Evolutionary conservation across 2,113 vertebrate genomes (phyloP), one percentile per base, ranked within the genome.

Genomic region (Patagioenas fasciata): DNA sequence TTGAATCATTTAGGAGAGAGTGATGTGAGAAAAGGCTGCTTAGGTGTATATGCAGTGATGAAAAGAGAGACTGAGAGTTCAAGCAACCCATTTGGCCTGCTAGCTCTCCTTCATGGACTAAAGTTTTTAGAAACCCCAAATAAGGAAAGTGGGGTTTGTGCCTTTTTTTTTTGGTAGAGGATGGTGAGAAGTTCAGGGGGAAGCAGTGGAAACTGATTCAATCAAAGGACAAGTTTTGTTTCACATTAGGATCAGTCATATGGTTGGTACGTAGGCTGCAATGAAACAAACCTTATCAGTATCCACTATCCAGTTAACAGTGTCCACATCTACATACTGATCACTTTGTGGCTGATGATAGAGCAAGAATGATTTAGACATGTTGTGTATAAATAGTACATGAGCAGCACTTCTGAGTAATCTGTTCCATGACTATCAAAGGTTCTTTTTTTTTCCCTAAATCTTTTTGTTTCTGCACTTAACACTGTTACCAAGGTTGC

Each of bases 391-490:
- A 74, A 66, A 50, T 25, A 36, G 28, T 47, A 67, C 89, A 60
- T 6, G 18, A 80, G 48, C 2, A 8, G 66, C 58, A 31, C 80
- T 64, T 96, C 77, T 96, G 96, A 96, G 87, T 96, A 93, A 96
- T 93, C 65, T 85, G 73, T 95, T 95, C 95, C 96, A 42, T 94
- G 73, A 87, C 85, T 42, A 56, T 71, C 81, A 75, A 87, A 93
- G 77, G 38, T 50, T 91, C 20, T 28, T n/a, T 50, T 88, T 85
- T 31, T 89, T 54, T 21, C 57, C 57, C 58, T 26, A 88, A 83
- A 77, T 48, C 57, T 62, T 91, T 86, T 71, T 74, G 14, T 85
- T 74, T 74, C 70, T 94, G 64, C 38, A 32, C n/a, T 80, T 84
- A 74, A 86, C 38, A 14, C 61, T 2, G 1, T 72, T 65, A 69